A percentile compares a stretch with the other conserved stretches of the same genome.
These are phyloP conservation scores for Psilopsiagon aurifrons DNA, from an alignment of 2,113 vertebrate genomes.

Conservation along the genomic window DNA sequence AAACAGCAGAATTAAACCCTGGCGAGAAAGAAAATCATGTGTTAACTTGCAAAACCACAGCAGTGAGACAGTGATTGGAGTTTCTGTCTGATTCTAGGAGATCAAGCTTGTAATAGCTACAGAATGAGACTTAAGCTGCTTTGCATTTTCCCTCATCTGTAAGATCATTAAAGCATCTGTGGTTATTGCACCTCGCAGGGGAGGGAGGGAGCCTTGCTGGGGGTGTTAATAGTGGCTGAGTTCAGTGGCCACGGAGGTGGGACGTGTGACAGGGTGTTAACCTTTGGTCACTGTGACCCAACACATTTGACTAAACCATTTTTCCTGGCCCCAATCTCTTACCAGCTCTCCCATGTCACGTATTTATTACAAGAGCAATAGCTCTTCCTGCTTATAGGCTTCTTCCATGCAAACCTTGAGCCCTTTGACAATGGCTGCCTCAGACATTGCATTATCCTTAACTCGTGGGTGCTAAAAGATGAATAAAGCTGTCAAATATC, in stretches of 20 bases:
- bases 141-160: not conserved
- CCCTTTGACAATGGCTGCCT: not conserved
- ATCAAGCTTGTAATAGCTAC: slow-evolving; percentile 20
- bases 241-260: not conserved
- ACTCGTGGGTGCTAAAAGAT: slow-evolving; percentile 6
- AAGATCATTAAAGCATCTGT: not conserved
- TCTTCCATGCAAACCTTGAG: not conserved
- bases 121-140: slow-evolving; percentile 36
- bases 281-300: not conserved
- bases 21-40: not conserved
- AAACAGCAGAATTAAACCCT: not conserved
- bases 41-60: not conserved
- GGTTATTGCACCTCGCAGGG: not conserved
- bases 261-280: not conserved
- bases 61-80: not conserved
- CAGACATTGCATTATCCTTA: slow-evolving; percentile 24
- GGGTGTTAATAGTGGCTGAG: not conserved
- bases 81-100: slow-evolving; percentile 29
- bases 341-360: not conserved
- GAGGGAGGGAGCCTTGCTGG: not conserved
- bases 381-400: slow-evolving; percentile 1
- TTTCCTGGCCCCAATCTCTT: not conserved
- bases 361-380: slow-evolving; percentile 1
- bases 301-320: slow-evolving; percentile 15
- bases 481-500: slow-evolving; percentile 50